A percentile compares a stretch with the other conserved stretches of the same genome.
Conservation (phyloP, 2,888 invertebrate species). For the Cryptocheilus praepositus region DNA sequence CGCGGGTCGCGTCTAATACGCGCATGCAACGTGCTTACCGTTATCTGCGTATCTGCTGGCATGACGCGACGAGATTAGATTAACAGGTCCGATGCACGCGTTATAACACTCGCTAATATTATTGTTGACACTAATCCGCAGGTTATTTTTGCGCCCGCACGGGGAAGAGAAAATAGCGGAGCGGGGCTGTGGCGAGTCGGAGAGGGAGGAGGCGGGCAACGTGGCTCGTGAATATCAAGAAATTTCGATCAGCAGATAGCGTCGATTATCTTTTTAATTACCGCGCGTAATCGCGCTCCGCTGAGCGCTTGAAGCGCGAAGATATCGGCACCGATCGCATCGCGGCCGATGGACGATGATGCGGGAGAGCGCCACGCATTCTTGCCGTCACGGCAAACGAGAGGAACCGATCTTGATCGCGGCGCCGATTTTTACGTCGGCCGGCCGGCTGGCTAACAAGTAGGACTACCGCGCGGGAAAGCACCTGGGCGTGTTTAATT, state of each 20-base stretch:
- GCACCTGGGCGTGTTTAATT: no score
- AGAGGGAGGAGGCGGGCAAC: no score
- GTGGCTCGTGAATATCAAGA: no score
- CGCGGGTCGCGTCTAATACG: not conserved
- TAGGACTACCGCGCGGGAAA: not conserved
- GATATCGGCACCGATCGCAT: not conserved
- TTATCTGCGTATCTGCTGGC: slow-evolving; percentile 10
- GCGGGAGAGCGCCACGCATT: slow-evolving; percentile 16
- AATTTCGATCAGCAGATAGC: slow-evolving; percentile 11
- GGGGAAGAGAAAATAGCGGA: not conserved
- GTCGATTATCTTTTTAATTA: slow-evolving; percentile 43
- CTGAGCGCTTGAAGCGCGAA: slow-evolving; percentile 5
- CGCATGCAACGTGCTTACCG: slow-evolving; percentile 13
- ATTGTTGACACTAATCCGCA: slow-evolving; percentile 24
- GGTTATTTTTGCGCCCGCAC: no score
- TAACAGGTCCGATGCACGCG: not conserved
- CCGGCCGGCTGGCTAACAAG: not conserved
- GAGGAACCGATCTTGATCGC: slow-evolving; percentile 7
- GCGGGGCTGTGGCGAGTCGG: not conserved
- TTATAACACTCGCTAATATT: slow-evolving; percentile 18
- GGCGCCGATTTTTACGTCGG: no score
- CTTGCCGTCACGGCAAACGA: not conserved
- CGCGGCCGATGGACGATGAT: not conserved
- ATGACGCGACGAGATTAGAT: slow-evolving; percentile 6
- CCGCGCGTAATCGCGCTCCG: slow-evolving; percentile 25